Evolutionary conservation across 1,140 invertebrate species (phyloP).

Genomic region (Homarus americanus): DNA sequence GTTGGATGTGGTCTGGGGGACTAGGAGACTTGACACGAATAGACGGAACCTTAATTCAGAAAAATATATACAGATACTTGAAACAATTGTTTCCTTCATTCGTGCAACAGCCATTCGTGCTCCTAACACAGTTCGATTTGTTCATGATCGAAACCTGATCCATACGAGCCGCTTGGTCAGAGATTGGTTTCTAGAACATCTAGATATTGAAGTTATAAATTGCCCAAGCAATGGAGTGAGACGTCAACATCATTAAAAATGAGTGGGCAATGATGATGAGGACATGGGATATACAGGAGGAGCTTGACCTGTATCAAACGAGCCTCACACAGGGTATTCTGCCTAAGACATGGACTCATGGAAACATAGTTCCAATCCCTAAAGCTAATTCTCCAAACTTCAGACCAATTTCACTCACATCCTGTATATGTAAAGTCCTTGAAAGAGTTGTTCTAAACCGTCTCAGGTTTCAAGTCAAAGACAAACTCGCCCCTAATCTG

Average conservation of each 20-base stretch:
- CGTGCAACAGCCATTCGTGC: constrained; percentile 23
- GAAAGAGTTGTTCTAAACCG: no score
- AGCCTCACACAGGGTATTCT: no score
- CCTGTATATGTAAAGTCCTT: no score
- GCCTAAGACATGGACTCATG: no score
- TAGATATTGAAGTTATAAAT: background rate
- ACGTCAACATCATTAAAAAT: background rate
- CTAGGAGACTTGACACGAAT: constrained; percentile 24
- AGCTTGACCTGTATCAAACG: no score
- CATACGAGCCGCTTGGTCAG: constrained; percentile 7
- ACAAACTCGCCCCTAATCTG: no score
- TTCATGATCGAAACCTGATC: constrained; percentile 8
- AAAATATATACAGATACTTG: no score
- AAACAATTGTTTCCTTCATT: background rate
- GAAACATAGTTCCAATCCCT: no score
- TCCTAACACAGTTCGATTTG: constrained; percentile 9
- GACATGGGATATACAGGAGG: background rate
- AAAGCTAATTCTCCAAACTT: no score
- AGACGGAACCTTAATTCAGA: constrained; percentile 6
- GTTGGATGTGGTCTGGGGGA: constrained; percentile 27
- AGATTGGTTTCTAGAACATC: background rate
- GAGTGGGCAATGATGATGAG: background rate
- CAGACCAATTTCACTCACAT: no score
- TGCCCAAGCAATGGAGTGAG: background rate
- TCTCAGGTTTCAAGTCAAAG: no score